Evolutionary conservation across 2,113 vertebrate species (phyloP), one percentile per base, ranked within the genome.

Genomic region (Plotosus lineatus): DNA sequence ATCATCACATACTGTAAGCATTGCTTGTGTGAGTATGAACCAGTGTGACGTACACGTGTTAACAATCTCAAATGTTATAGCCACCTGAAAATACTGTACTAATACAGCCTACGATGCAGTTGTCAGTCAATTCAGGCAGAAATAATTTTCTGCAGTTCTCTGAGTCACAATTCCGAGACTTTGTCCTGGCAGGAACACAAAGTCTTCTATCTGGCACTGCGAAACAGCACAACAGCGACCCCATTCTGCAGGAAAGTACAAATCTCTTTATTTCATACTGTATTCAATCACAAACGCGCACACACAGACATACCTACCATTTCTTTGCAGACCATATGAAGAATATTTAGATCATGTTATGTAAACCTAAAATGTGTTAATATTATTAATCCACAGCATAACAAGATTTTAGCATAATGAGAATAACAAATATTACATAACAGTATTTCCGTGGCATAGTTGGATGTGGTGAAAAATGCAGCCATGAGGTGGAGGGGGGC

Each of bases 221-320:
- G 72, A 44, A 40, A 69, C 15, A 40, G 53, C 50, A 19, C 58
- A 28, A 50, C 65, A 85, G 80, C 53, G 53, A 63, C 83, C 60
- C 73, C 77, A 2, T 44, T 50, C 63, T 74, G 23, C 23, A 75
- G 56, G 40, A 38, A 74, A 15, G 23, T n/a, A 14, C n/a, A 55
- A 23, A 40, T 21, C 65, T 85, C n/a, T 72, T 46, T 9, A 48
- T 23, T n/a, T n/a, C 12, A 65, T 23, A 5, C n/a, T n/a, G n/a
- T 10, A 40, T 82, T 56, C 82, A 86, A 51, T 69, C 77, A 83
- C 66, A 83, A 84, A 85, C 80, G 11, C 65, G 26, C 38, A 86
- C 31, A 77, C 40, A 44, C 36, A 61, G 55, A 81, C 68, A 83
- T 31, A 40, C 17, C 51, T 65, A 82, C 23, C 50, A 44, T 80